Evolutionary conservation across 2,888 invertebrate genomes (phyloP).

Genomic region (Schizotus pectinicornis): DNA sequence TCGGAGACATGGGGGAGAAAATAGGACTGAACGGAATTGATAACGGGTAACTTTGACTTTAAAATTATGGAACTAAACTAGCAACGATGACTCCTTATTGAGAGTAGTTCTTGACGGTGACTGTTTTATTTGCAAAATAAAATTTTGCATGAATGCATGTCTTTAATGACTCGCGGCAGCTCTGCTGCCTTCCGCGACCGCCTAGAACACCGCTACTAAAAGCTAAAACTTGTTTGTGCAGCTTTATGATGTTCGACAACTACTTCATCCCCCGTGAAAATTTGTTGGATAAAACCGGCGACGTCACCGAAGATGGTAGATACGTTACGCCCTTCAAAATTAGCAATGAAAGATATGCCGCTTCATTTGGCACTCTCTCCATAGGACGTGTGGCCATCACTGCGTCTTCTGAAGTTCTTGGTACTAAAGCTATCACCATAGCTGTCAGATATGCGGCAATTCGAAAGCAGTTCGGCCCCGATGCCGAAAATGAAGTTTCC

Average conservation of each 20-base stretch:
- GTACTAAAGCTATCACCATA: slow-evolving; percentile 79
- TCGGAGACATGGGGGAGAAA: slow-evolving; percentile 94
- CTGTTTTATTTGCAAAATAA: no score
- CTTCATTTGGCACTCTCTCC: slow-evolving; percentile 83
- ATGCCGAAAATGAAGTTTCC: slow-evolving; percentile 74
- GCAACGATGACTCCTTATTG: no score
- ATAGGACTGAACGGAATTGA: slow-evolving; percentile 90
- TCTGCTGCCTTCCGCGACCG: no score
- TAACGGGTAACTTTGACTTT: slow-evolving; percentile 73
- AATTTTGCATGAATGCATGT: no score
- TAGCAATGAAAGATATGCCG: slow-evolving; percentile 83
- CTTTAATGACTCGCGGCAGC: no score
- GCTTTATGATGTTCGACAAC: slow-evolving; percentile 78
- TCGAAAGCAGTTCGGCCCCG: slow-evolving; percentile 86
- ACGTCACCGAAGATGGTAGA: slow-evolving; percentile 82
- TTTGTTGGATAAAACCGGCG: slow-evolving; percentile 84
- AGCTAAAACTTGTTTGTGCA: slow-evolving; percentile 51
- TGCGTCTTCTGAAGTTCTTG: slow-evolving; percentile 65
- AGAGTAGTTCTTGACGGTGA: no score
- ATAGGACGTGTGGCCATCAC: slow-evolving; percentile 81
- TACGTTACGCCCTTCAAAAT: slow-evolving; percentile 83
- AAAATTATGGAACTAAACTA: no score
- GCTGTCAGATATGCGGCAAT: slow-evolving; percentile 87
- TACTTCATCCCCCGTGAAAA: slow-evolving; percentile 80
- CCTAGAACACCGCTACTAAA: no score